Percentiles rank a stretch among this genome's conserved stretches.
Evolutionary conservation across 2,113 vertebrate genomes (phyloP).

Genomic region (Platycercus adscitus): DNA sequence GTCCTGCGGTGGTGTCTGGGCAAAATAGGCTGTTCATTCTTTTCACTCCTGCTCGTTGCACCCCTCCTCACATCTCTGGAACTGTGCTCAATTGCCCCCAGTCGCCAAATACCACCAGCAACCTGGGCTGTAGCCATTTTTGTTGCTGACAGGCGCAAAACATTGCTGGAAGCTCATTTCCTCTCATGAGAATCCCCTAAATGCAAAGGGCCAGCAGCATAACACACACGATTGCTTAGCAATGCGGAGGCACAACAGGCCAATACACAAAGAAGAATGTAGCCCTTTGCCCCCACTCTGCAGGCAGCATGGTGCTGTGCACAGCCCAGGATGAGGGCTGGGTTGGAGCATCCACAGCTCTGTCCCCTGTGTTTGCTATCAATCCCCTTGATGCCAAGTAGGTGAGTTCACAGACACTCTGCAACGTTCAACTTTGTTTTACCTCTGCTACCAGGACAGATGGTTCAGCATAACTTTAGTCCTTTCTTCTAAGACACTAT

Average conservation of each 20-base stretch:
- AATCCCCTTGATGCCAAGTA: background rate
- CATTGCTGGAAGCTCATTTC: background rate
- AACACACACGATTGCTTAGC: background rate
- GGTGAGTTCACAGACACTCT: background rate
- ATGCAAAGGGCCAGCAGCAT: background rate
- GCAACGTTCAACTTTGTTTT: background rate
- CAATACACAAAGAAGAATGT: accelerated
- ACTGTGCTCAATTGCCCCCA: background rate
- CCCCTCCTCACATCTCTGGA: background rate
- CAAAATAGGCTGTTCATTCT: background rate
- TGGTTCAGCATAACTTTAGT: background rate
- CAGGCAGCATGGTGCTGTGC: background rate
- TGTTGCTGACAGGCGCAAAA: background rate
- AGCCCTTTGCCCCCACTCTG: background rate
- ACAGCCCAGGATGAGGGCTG: background rate
- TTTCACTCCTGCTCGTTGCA: background rate
- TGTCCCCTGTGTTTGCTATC: background rate
- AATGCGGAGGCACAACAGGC: accelerated
- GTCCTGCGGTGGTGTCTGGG: background rate
- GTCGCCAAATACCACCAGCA: background rate
- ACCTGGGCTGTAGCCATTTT: background rate
- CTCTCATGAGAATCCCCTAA: background rate
- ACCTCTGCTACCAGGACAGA: background rate
- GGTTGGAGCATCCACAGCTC: background rate
- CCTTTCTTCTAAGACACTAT: background rate